phyloP scores from a whole-genome alignment of 2,113 vertebrate genomes.

The Crypturellus undulatus region DNA sequence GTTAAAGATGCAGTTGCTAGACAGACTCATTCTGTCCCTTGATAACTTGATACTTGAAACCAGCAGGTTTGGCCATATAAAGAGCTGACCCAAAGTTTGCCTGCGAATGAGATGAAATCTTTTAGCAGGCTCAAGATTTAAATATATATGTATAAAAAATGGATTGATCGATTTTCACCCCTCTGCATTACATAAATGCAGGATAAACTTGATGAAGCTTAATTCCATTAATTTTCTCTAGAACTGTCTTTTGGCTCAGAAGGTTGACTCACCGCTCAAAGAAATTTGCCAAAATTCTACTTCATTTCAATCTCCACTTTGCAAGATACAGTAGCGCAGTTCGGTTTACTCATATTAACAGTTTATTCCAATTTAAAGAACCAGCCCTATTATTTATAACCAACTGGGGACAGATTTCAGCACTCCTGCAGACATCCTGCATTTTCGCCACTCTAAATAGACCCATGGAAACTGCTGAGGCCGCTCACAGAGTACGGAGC shows the following conservation, averaged over 20 bases:
- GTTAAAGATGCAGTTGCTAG: background rate
- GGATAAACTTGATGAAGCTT: background rate
- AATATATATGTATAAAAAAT: background rate
- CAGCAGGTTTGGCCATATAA: background rate
- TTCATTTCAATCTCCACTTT: background rate
- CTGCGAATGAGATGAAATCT: background rate
- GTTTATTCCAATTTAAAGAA: background rate
- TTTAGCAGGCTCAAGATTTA: background rate
- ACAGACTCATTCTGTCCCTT: background rate
- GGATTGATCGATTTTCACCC: background rate
- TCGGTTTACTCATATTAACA: background rate
- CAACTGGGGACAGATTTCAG: background rate
- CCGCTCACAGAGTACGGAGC: background rate
- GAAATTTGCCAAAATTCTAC: background rate
- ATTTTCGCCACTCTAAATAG: background rate
- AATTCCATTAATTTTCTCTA: background rate
- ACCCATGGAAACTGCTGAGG: background rate
- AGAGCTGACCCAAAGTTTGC: background rate
- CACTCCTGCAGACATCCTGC: fast-evolving
- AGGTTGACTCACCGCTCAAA: background rate
- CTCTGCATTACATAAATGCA: background rate
- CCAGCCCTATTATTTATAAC: background rate
- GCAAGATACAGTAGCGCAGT: background rate
- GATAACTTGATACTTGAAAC: background rate
- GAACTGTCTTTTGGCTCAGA: background rate